phyloP scores from a whole-genome alignment of 2,113 vertebrate species.

The Toxotes jaculatrix region DNA sequence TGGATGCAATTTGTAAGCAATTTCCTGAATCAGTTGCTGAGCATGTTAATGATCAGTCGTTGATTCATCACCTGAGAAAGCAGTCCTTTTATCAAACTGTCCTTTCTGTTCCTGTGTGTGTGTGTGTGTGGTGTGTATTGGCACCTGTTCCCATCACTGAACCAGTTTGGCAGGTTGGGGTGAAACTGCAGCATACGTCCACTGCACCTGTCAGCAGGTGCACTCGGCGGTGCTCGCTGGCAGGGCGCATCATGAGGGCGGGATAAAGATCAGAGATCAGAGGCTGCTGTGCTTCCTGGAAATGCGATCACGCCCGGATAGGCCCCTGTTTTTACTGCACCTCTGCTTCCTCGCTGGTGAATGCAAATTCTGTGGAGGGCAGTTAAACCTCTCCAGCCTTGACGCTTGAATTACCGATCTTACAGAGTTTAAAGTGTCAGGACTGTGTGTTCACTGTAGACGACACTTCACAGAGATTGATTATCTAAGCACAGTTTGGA shows the following conservation, averaged over 20 bases:
- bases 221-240: conserved; percentile 16
- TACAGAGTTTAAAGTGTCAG: background rate
- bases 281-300: conserved; percentile 29
- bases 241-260: background rate
- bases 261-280: background rate
- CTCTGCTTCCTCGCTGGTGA: background rate
- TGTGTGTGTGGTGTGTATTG: conserved; percentile 1
- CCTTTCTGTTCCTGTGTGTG: background rate
- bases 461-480: conserved; percentile 17
- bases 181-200: conserved; percentile 76
- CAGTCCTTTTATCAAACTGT: background rate
- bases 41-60: background rate
- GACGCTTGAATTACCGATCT: background rate
- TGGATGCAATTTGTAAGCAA: background rate
- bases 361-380: conserved; percentile 17
- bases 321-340: background rate
- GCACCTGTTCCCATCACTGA: conserved; percentile 32
- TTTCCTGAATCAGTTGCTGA: background rate
- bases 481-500: background rate
- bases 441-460: background rate
- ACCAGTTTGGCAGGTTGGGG: conserved; percentile 80
- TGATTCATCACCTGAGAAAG: conserved; percentile 14
- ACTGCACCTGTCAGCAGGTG: conserved; percentile 68
- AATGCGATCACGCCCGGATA: background rate
- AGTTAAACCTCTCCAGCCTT: background rate